Evolutionary conservation across 2,888 invertebrate genomes (phyloP), one percentile per base, ranked within the genome.

Genomic region (Alviniconcha strummeri): DNA sequence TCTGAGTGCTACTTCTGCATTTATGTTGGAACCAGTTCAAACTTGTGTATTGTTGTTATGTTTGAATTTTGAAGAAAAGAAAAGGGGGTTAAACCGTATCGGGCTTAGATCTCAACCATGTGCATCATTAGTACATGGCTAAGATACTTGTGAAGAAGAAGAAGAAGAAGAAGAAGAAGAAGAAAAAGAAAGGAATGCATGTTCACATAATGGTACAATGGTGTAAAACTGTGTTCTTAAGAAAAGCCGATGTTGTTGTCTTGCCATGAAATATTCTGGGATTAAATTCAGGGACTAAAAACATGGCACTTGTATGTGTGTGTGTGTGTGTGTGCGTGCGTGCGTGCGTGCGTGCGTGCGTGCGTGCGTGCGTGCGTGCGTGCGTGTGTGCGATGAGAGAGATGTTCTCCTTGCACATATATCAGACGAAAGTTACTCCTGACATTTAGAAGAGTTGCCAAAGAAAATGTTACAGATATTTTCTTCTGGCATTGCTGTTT

Each of bases 321-420:
- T 69, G 69, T 69, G 69, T 69, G 69, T 69, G 69, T 69, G 69
- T n/a, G 69, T 69, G 69, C 17, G n/a, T n/a, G 69, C 15, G 69
- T 69, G 17, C 15, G 69, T 69, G 69, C 15, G n/a, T 69, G 69
- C 17, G 17, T 69, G 69, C 17, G 69, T n/a, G n/a, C 17, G 69
- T 69, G 69, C 17, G 69, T 69, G 69, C 17, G 69, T 69, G 69
- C n/a, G 69, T 69, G 69, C n/a, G 69, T 69, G 69, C n/a, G 6
- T 69, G 69, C 17, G 69, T 69, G 69, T 69, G 69, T 69, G 69
- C 6, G 69, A 1, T 17, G 15, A 17, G 17, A n/a, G n/a, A 17
- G 15, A 64, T 64, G 9, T 64, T 9, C 64, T 64, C 64, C 64
- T 64, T 9, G 11, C 15, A 13, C 64, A 4, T 9, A 9, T 9